Percentiles rank a stretch among this genome's conserved stretches.
phyloP scores from a whole-genome alignment of 92 coral and sea anemone species.

The Actinernus sp. region DNA sequence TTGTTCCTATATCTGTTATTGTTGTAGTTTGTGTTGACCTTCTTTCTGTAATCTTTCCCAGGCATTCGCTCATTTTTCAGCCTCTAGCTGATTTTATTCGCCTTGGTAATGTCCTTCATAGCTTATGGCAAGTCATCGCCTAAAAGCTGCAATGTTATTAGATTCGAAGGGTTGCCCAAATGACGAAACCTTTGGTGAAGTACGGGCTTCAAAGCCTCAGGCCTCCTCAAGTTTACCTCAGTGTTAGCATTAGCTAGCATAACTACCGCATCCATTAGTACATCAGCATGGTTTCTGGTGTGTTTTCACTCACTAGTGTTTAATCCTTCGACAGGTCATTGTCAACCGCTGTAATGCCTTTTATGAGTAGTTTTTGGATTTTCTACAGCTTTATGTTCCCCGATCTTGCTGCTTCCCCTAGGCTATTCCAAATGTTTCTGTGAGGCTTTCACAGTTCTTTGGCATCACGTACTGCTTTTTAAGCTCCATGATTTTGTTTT shows the following conservation, averaged over 20 bases:
- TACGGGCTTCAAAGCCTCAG: background rate
- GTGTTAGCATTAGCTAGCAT: slow-evolving; percentile 6
- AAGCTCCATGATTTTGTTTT: background rate
- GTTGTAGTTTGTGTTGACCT: background rate
- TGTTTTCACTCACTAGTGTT: no score
- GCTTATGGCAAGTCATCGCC: background rate
- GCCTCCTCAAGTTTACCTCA: slow-evolving; percentile 7
- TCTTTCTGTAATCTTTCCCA: slow-evolving; percentile 1
- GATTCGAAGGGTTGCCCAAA: slow-evolving; percentile 7
- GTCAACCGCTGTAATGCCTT: no score
- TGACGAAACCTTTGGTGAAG: background rate
- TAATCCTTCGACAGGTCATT: no score
- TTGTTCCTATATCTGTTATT: background rate
- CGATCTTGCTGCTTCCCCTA: no score
- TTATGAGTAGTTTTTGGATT: no score
- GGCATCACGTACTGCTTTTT: background rate
- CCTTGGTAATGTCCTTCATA: background rate
- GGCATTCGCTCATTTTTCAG: no score
- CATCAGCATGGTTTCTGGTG: no score
- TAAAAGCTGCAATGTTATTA: slow-evolving; percentile 6
- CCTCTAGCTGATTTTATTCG: background rate
- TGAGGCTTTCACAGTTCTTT: background rate
- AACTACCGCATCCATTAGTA: slow-evolving; percentile 9
- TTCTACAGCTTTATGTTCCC: no score
- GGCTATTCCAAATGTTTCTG: no score